Percentiles rank a stretch among this genome's conserved stretches.
phyloP scores from a whole-genome alignment of 2,113 vertebrate species.

The Heterocephalus glaber region DNA sequence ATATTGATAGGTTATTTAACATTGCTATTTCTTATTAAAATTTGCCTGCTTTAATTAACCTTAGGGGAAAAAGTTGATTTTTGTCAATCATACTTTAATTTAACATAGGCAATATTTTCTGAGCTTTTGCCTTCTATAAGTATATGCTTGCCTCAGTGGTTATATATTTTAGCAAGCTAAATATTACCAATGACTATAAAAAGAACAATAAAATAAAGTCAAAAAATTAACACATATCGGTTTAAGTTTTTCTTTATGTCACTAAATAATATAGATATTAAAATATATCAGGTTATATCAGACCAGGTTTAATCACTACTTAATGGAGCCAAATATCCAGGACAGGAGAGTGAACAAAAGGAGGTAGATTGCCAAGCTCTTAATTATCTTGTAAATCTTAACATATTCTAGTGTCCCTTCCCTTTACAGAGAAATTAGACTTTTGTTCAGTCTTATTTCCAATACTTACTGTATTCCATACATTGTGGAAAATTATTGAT shows the following conservation, averaged over 20 bases:
- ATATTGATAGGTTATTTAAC: background rate
- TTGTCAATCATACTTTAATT: background rate
- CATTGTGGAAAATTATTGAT: background rate
- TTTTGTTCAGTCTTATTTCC: background rate
- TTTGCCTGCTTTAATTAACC: background rate
- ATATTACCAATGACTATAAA: background rate
- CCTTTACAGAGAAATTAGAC: background rate
- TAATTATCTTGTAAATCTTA: background rate
- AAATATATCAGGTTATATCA: background rate
- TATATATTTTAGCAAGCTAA: background rate
- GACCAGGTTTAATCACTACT: background rate
- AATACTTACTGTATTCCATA: background rate
- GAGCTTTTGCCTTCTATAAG: background rate
- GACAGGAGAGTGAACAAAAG: background rate
- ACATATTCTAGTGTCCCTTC: background rate
- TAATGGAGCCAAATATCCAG: background rate
- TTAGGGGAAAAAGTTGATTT: background rate
- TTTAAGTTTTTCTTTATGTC: background rate
- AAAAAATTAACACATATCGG: background rate
- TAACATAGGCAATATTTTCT: background rate
- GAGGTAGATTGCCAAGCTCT: background rate
- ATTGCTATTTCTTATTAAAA: background rate
- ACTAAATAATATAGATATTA: background rate
- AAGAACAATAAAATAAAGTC: background rate
- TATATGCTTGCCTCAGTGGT: background rate